A percentile compares a stretch with the other conserved stretches of the same genome.
phyloP scores from a whole-genome alignment of 2,797 vertebrate genomes.

The Anguilla marmorata region DNA sequence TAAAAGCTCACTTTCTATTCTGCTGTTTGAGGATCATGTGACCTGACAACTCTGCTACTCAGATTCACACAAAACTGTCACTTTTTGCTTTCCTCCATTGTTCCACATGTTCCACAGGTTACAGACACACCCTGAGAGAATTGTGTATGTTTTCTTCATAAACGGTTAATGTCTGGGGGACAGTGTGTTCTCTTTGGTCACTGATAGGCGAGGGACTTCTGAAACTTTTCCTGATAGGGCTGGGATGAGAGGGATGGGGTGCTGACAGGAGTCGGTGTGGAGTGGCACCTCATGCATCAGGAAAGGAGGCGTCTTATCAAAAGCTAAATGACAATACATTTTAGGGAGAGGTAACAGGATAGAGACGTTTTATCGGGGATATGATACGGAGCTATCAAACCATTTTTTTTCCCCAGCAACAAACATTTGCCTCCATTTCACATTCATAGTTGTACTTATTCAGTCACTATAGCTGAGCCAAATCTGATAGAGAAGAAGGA shows the following conservation, averaged over 20 bases:
- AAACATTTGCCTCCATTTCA: constrained; percentile 26
- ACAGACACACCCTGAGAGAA: background rate
- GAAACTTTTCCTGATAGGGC: constrained; percentile 27
- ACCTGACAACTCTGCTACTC: background rate
- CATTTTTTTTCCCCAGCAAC: constrained; percentile 12
- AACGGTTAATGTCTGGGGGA: background rate
- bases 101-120: background rate
- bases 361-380: constrained; percentile 13
- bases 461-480: constrained; percentile 30
- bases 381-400: constrained; percentile 20
- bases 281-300: constrained; percentile 36
- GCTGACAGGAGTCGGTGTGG: background rate
- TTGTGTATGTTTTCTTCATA: constrained; percentile 8
- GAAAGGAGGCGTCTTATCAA: constrained; percentile 41
- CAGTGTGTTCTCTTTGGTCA: constrained; percentile 8
- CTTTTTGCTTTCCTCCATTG: background rate
- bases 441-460: constrained; percentile 37
- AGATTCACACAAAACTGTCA: background rate
- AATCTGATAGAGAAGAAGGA: constrained; percentile 33
- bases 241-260: constrained; percentile 6
- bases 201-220: background rate
- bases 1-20: background rate
- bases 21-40: background rate
- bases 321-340: constrained; percentile 37
- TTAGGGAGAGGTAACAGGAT: constrained; percentile 33